Evolutionary conservation across 2,113 vertebrate genomes (phyloP), one percentile per base, ranked within the genome.

Genomic region (Entelurus aequoreus): DNA sequence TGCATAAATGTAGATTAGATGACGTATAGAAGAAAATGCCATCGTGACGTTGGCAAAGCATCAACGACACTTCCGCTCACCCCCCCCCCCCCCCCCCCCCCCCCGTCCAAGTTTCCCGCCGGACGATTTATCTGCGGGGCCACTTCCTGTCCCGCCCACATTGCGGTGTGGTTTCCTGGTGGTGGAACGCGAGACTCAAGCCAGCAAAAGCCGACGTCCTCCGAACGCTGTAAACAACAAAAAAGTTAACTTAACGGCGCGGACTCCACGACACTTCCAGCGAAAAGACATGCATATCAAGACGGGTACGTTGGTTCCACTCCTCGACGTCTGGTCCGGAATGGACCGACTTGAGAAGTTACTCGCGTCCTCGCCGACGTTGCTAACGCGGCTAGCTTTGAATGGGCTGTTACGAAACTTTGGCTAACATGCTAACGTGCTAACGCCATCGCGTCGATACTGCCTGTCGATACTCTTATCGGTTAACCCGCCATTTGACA

Each of bases 271-370:
- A 75, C 51, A 70, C 62, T 53, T 58, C 59, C 5, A 48, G 28
- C 59, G 2, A 50, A 79, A 72, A 81, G 87, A 90, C 62, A 92
- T 92, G 90, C 90, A 92, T 84, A 91, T 88, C 80, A 88, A 86
- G 76, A 87, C 90, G 77, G 88, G 90, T 92, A 0, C 72, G 86
- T 75, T 57, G 38, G 1, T 11, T 19, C 1, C 21, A 8, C 21
- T 58, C 58, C 61, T 44, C 1, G 14, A 55, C 7, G 1, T 0
- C 6, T 14, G 2, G 6, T 13, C n/a, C 0, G 0, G 2, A 12
- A 19, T 36, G 12, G 38, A 0, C 0, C 14, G 8, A 53, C 63
- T 60, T 63, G 15, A 3, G 0, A 8, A 11, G 56, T 48, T 44
- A 9, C 59, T 71, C 16, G 12, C 54, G 14, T 48, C 38, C 48